Percentiles rank a stretch among this genome's conserved stretches.
Conservation (phyloP, 2,797 vertebrate species). For the Pangasius mekongensis region DNA sequence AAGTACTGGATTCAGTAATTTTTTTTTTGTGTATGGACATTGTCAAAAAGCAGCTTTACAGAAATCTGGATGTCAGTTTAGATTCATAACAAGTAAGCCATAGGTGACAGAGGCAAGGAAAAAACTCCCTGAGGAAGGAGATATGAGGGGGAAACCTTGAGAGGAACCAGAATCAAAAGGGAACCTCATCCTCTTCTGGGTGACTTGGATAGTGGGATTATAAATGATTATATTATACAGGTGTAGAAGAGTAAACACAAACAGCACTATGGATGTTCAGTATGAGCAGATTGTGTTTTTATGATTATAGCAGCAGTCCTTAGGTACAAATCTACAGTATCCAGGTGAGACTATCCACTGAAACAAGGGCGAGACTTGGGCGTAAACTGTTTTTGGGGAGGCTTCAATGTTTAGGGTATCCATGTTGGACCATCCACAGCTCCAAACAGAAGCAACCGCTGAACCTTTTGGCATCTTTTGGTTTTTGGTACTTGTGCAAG, state of each 20-base stretch:
- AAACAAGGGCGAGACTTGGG: too few relatives aligned
- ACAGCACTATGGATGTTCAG: neutral
- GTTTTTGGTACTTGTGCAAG: too few relatives aligned
- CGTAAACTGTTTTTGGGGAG: neutral
- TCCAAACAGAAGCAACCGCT: neutral
- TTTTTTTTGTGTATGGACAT: neutral
- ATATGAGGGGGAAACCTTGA: neutral
- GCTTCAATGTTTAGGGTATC: neutral
- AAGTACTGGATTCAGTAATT: neutral
- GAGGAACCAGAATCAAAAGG: neutral
- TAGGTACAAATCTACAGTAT: too few relatives aligned
- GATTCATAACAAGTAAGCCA: neutral
- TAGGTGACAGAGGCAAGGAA: neutral
- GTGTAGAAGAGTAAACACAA: too few relatives aligned
- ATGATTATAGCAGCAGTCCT: neutral
- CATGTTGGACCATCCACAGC: neutral
- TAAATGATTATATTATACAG: neutral
- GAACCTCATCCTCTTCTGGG: neutral
- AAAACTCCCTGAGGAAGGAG: neutral
- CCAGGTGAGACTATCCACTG: too few relatives aligned
- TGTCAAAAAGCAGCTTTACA: neutral
- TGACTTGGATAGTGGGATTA: neutral
- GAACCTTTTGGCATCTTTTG: neutral
- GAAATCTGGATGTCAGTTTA: neutral
- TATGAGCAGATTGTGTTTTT: neutral